A percentile compares a stretch with the other conserved stretches of the same genome.
Conservation (phyloP, 1,140 invertebrate genomes). For the Ganaspis sp. region DNA sequence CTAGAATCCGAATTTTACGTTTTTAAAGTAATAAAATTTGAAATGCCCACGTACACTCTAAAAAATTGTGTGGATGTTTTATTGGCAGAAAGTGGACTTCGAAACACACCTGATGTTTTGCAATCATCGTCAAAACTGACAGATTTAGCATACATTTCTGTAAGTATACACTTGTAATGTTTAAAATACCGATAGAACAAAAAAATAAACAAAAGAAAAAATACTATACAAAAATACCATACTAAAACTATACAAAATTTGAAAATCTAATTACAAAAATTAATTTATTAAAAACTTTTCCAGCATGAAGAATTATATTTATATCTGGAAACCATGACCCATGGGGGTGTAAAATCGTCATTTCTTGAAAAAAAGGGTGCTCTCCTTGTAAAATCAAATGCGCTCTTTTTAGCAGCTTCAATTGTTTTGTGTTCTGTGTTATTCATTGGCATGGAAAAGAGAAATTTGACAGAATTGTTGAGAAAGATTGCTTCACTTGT, state of each 20-base stretch:
- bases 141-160: slow-evolving; percentile 64
- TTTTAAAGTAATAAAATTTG: slow-evolving; percentile 59
- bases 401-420: slow-evolving; percentile 51
- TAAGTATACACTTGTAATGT: slow-evolving; percentile 44
- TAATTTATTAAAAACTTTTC: too few relatives aligned
- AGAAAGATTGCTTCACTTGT: slow-evolving; percentile 40
- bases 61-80: slow-evolving; percentile 62
- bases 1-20: slow-evolving; percentile 61
- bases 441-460: slow-evolving; percentile 40
- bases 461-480: slow-evolving; percentile 21
- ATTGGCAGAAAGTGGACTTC: slow-evolving; percentile 54
- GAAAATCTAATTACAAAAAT: too few relatives aligned
- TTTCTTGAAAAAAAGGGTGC: slow-evolving; percentile 34
- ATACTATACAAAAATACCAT: slow-evolving; percentile 10
- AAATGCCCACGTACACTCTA: slow-evolving; percentile 59
- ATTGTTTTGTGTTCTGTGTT: slow-evolving; percentile 57
- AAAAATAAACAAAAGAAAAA: background rate
- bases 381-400: slow-evolving; percentile 51
- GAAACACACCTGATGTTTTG: slow-evolving; percentile 46
- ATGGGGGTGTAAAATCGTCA: slow-evolving; percentile 31
- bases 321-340: slow-evolving; percentile 45
- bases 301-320: slow-evolving; percentile 57
- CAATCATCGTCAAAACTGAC: slow-evolving; percentile 50
- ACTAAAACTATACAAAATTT: slow-evolving; percentile 34
- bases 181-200: too few relatives aligned